Percentiles rank a stretch among this genome's conserved stretches.
Evolutionary conservation across 2,888 invertebrate species (phyloP).

Genomic region (Auanema freiburgensis): DNA sequence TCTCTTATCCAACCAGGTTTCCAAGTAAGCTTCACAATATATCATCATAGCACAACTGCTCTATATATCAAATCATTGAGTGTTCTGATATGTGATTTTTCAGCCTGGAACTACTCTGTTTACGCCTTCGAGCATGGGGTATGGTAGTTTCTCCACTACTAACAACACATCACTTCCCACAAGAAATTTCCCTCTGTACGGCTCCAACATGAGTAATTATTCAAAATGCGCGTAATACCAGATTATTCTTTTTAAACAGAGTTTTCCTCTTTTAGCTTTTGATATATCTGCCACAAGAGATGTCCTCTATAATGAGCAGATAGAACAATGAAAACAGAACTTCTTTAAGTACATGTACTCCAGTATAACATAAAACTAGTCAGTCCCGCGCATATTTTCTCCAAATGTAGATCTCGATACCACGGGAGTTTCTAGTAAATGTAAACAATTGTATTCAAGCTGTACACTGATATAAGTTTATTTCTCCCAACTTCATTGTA

Average conservation of each 20-base stretch:
- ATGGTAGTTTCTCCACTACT: conserved; percentile 16
- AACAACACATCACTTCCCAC: conserved; percentile 2
- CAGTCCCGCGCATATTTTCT: too few species aligned
- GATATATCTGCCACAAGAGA: neutral
- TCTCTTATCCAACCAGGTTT: conserved; percentile 55
- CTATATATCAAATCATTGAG: neutral
- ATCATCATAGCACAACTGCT: neutral
- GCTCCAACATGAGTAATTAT: conserved; percentile 20
- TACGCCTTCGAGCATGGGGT: conserved; percentile 18
- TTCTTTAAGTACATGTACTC: too few species aligned
- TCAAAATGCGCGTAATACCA: conserved; percentile 16
- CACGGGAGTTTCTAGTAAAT: too few species aligned
- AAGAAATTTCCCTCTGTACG: conserved; percentile 19
- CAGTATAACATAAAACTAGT: too few species aligned
- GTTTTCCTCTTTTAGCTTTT: conserved; percentile 1
- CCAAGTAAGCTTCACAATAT: conserved; percentile 37
- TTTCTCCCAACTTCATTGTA: too few species aligned
- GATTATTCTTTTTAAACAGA: conserved; percentile 6
- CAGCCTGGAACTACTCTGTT: conserved; percentile 13
- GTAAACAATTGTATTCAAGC: too few species aligned
- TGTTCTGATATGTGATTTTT: neutral
- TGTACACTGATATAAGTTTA: too few species aligned
- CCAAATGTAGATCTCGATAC: too few species aligned
- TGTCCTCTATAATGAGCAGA: neutral
- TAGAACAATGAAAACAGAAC: neutral